phyloP scores from a whole-genome alignment of 2,888 invertebrate species.

The Heterodera filipjevi region DNA sequence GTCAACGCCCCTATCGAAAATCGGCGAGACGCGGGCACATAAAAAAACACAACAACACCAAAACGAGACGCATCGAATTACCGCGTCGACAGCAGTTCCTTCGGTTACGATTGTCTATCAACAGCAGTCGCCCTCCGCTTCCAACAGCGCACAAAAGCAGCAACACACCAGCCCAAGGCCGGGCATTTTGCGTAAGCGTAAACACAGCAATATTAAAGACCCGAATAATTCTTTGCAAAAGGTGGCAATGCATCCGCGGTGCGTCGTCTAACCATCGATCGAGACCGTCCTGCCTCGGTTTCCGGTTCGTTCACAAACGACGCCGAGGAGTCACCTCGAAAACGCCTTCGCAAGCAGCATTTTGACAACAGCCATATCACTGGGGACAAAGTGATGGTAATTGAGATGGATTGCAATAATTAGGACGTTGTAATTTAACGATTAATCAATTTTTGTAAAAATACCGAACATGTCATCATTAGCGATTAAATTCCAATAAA shows the following conservation, averaged over 20 bases:
- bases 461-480: too few relatives aligned
- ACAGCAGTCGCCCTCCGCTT: neutral
- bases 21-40: neutral
- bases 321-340: slow-evolving; percentile 32
- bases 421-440: too few relatives aligned
- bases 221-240: neutral
- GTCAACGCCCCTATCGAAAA: neutral
- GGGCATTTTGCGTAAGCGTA: slow-evolving; percentile 34
- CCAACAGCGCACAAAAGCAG: neutral
- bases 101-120: neutral
- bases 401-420: neutral
- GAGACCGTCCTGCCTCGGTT: slow-evolving; percentile 19
- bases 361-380: slow-evolving; percentile 24
- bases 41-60: neutral
- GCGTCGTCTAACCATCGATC: slow-evolving; percentile 23
- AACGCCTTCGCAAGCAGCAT: slow-evolving; percentile 33
- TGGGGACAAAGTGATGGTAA: slow-evolving; percentile 31
- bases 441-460: too few relatives aligned
- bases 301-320: neutral
- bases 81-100: neutral
- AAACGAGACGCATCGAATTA: neutral
- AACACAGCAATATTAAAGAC: neutral
- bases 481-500: neutral
- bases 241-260: slow-evolving; percentile 27
- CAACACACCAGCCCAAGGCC: slow-evolving; percentile 34